These are phyloP conservation scores for Cyanocitta stelleri DNA, from an alignment of 2,113 vertebrate genomes.

Conservation along the genomic window DNA sequence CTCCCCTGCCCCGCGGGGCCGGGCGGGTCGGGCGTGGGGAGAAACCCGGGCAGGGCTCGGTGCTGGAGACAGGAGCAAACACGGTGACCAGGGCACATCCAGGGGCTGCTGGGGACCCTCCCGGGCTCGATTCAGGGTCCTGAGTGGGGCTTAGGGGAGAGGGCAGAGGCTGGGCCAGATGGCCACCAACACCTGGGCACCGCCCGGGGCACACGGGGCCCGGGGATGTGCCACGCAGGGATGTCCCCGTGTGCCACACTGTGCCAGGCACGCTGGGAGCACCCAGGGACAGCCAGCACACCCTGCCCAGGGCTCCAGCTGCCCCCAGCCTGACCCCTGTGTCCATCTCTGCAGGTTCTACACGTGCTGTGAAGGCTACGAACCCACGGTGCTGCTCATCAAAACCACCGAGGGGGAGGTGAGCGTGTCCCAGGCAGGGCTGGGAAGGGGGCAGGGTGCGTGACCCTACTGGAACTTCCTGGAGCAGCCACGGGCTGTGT, in stretches of 20 bases:
- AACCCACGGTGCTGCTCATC: neutral
- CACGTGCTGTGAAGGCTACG: neutral
- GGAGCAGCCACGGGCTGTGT: neutral
- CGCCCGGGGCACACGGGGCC: accelerated
- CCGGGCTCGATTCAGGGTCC: accelerated
- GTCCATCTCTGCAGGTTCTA: neutral
- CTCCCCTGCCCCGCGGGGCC: accelerated
- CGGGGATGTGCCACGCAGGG: neutral
- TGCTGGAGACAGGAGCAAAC: neutral
- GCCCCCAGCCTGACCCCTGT: neutral
- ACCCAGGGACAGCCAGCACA: neutral
- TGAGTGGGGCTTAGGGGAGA: neutral
- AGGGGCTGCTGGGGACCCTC: neutral
- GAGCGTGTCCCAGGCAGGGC: neutral
- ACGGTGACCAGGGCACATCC: neutral
- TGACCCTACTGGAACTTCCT: neutral
- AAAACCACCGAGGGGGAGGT: neutral
- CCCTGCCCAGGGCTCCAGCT: neutral
- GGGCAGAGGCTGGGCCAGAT: neutral
- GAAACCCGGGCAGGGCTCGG: neutral
- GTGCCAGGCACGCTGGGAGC: accelerated
- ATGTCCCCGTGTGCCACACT: accelerated
- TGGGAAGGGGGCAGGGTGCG: neutral
- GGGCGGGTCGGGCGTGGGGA: accelerated
- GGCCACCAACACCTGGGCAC: neutral